Base-by-base conservation (phyloP, 2,113 vertebrate genomes). In the Xenopus tropicalis region DNA sequence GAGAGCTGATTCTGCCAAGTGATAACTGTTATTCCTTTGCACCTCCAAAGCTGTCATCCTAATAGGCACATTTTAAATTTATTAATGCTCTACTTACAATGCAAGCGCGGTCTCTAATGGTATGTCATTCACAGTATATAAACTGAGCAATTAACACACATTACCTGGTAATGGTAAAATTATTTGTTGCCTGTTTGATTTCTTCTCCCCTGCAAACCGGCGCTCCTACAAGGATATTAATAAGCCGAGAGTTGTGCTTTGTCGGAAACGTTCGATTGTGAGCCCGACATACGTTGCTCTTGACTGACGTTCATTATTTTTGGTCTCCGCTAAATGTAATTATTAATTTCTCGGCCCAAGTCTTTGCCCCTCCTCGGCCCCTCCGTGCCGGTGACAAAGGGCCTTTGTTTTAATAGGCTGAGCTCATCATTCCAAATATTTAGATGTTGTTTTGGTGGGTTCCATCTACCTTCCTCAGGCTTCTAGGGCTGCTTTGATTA, bases 21-120 rank as follows among this genome's bases (percentile, higher is more conserved):
- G 88, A 91, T 95, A 96, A 95, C 94, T 95, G 94, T 93, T 96
- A 96, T 95, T 95, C 90, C 90, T 93, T 91, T 90, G 94, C 94
- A 93, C 93, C 93, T 96, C 94, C 94, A 93, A 93, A 94, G 94
- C 93, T 93, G 90, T 94, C 93, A 92, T 91, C 86, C 87, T 90
- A 89, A 87, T 93, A 93, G 93, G 93, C 93, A 91, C 93, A 93
- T 94, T 94, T 94, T 92, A 93, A 89, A 91, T 83, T 89, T 89
- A 94, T 95, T 94, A 92, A 88, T 88, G 91, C 87, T 90, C 85
- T 87, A 90, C 90, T 90, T 89, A 89, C 87, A 93, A 93, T 92
- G 90, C 91, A 90, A 91, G 88, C 90, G 83, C 89, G 82, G 89
- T 91, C 92, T 93, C 92, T 93, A 93, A 92, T 91, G 91, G 90